Evolutionary conservation across 2,113 vertebrate genomes (phyloP).

Genomic region (Lepisosteus osseus): DNA sequence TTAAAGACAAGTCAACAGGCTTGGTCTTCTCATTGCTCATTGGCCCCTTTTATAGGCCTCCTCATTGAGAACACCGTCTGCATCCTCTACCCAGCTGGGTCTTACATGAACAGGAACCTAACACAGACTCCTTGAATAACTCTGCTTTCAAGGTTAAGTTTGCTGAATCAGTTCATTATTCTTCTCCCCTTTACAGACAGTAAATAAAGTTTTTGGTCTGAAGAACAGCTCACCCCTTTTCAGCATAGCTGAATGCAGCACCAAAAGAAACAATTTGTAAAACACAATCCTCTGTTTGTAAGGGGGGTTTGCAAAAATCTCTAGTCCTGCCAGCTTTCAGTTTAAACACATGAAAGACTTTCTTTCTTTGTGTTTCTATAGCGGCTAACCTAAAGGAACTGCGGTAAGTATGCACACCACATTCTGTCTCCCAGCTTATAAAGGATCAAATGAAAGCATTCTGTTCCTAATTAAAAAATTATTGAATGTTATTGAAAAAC

Average conservation of each 20-base stretch:
- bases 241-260: neutral
- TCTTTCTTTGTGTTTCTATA: neutral
- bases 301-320: neutral
- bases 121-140: neutral
- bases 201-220: conserved; percentile 4
- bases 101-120: neutral
- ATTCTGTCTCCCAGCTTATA: no score
- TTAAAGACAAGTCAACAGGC: neutral
- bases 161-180: conserved; percentile 3
- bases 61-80: neutral
- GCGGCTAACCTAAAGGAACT: no score
- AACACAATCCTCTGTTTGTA: neutral
- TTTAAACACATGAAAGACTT: neutral
- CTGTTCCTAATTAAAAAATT: no score
- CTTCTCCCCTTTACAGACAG: neutral
- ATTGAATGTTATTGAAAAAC: no score
- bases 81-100: neutral
- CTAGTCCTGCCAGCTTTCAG: neutral
- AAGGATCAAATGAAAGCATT: no score
- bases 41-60: neutral
- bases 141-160: conserved; percentile 2
- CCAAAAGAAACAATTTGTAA: neutral
- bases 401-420: no score
- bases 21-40: neutral
- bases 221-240: neutral